phyloP scores from a whole-genome alignment of 1,140 invertebrate genomes.

The Zaprionus kolodkinae region DNA sequence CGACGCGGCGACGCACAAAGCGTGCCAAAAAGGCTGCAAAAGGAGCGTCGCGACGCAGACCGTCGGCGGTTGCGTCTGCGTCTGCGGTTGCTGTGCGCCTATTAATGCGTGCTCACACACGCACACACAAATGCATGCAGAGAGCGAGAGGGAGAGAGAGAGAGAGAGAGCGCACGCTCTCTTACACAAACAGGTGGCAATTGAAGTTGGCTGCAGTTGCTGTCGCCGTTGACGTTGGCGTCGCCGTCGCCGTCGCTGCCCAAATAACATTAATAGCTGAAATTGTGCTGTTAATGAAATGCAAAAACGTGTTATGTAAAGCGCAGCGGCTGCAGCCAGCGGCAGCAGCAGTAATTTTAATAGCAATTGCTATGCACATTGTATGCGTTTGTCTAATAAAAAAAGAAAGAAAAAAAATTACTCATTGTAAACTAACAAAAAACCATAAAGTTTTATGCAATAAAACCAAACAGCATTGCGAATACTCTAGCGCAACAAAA shows the following conservation, averaged over 20 bases:
- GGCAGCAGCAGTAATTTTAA: conserved; percentile 56
- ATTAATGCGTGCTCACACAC: conserved; percentile 47
- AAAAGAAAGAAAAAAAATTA: conserved; percentile 76
- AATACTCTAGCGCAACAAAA: conserved; percentile 23
- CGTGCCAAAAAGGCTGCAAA: conserved; percentile 55
- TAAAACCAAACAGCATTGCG: conserved; percentile 3
- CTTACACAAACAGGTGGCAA: conserved; percentile 47
- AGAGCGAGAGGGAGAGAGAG: neutral
- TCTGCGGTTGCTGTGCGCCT: conserved; percentile 57
- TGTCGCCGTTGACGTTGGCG: neutral
- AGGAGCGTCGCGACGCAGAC: conserved; percentile 1
- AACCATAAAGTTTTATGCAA: conserved; percentile 52
- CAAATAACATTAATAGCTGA: conserved; percentile 55
- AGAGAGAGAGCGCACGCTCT: conserved; percentile 23
- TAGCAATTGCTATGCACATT: conserved; percentile 54
- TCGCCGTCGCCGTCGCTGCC: conserved; percentile 29
- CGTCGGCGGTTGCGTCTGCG: neutral
- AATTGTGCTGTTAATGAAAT: conserved; percentile 70
- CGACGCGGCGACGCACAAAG: conserved; percentile 43
- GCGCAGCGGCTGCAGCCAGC: conserved; percentile 34
- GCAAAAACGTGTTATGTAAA: conserved; percentile 76
- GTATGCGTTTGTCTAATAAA: conserved; percentile 27
- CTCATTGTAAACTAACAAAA: conserved; percentile 69
- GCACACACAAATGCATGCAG: conserved; percentile 32
- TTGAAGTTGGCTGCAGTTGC: conserved; percentile 35